These are phyloP conservation scores for Petroica traversi DNA, from an alignment of 2,113 vertebrate genomes.

Conservation along the genomic window DNA sequence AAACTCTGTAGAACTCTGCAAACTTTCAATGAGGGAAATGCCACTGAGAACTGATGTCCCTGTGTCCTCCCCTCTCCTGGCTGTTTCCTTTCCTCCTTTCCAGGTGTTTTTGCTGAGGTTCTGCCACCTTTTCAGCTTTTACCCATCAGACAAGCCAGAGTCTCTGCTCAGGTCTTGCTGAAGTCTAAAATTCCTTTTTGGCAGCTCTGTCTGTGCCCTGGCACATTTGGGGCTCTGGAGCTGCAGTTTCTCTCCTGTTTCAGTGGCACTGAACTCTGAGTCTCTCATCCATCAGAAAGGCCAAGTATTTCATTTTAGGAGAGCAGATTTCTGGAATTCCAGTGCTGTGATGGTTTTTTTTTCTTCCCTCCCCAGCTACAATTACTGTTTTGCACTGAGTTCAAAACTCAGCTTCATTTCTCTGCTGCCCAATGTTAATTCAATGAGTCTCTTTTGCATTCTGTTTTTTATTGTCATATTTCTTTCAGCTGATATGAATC, in stretches of 20 bases:
- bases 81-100: background rate
- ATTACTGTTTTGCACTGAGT: background rate
- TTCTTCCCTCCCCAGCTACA: background rate
- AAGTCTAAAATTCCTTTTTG: constrained; percentile 28
- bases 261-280: background rate
- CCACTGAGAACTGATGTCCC: background rate
- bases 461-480: background rate
- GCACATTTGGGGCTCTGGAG: background rate
- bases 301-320: background rate
- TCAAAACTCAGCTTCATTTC: background rate
- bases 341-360: background rate
- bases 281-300: background rate
- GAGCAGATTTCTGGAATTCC: constrained; percentile 19
- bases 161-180: background rate
- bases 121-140: background rate
- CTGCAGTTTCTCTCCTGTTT: background rate
- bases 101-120: constrained; percentile 2
- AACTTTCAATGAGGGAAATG: too few relatives aligned
- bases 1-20: too few relatives aligned
- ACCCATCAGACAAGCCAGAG: background rate
- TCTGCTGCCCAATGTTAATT: background rate
- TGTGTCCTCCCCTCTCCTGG: background rate
- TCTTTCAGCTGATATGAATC: background rate
- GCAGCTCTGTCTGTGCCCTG: background rate
- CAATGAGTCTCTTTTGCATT: background rate